Evolutionary conservation across 1,140 invertebrate species (phyloP).

Genomic region (Drosophila lacteicornis): DNA sequence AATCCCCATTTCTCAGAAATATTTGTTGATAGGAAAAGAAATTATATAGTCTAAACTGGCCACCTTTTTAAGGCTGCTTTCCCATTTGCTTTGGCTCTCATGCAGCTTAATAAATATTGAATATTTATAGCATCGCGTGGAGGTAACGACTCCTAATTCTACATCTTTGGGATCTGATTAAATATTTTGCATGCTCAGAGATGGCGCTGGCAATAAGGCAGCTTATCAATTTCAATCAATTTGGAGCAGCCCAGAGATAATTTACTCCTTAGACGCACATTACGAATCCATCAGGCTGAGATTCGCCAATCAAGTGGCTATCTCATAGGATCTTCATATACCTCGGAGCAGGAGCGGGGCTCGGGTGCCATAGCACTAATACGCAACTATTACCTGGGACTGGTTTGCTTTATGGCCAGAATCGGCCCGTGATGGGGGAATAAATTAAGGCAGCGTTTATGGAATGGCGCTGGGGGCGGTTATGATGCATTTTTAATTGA

Average conservation of each 20-base stretch:
- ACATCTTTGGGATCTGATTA: constrained; percentile 35
- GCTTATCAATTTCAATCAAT: constrained; percentile 59
- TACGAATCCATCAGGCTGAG: constrained; percentile 39
- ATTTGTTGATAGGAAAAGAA: neutral
- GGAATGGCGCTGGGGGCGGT: constrained; percentile 79
- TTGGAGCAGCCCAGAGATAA: constrained; percentile 24
- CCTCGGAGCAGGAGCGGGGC: neutral
- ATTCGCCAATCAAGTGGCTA: constrained; percentile 25
- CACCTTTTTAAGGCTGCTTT: neutral
- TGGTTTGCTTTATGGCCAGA: constrained; percentile 61
- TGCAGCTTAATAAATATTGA: constrained; percentile 13
- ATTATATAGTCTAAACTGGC: neutral
- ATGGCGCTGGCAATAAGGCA: neutral
- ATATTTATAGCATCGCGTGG: constrained; percentile 22
- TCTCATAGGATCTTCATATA: constrained; percentile 7
- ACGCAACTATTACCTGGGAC: constrained; percentile 61
- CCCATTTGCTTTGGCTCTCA: constrained; percentile 3
- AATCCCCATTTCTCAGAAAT: neutral
- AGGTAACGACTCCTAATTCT: constrained; percentile 34
- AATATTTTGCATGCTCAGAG: constrained; percentile 35
- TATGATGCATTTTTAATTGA: constrained; percentile 83
- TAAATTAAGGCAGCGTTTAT: constrained; percentile 77
- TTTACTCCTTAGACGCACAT: constrained; percentile 43
- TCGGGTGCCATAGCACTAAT: constrained; percentile 46
- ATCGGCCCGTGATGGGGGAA: constrained; percentile 52